Conservation (phyloP, 2,113 vertebrate genomes). For the Anas platyrhynchos region DNA sequence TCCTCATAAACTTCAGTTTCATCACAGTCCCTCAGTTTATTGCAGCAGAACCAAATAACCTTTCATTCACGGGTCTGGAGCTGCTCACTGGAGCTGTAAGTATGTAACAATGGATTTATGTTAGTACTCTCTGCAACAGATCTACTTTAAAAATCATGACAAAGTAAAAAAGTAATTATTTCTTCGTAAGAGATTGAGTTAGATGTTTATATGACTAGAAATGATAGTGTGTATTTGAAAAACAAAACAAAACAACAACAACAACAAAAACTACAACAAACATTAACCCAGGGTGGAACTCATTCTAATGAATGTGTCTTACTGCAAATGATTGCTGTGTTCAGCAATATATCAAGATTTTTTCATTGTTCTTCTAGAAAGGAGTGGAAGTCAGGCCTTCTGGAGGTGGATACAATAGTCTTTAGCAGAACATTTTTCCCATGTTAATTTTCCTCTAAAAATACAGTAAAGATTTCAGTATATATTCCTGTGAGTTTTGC, state of each 20-base stretch:
- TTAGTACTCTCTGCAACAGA: neutral
- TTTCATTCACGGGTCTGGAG: slow-evolving; percentile 87
- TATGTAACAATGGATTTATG: neutral
- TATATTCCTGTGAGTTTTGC: neutral
- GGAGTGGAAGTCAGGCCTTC: neutral
- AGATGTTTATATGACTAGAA: neutral
- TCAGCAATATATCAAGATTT: neutral
- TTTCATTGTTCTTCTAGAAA: neutral
- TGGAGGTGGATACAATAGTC: neutral
- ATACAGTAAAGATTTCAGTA: neutral
- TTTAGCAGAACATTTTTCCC: neutral
- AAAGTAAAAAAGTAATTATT: neutral
- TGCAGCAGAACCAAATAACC: slow-evolving; percentile 59
- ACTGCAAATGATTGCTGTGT: neutral
- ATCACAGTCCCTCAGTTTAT: slow-evolving; percentile 88
- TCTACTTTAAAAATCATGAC: neutral
- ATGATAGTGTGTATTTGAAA: neutral
- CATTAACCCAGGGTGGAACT: neutral
- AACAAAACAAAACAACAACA: neutral
- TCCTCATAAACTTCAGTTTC: slow-evolving; percentile 93
- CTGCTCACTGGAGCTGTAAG: slow-evolving; percentile 91
- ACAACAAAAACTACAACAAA: neutral
- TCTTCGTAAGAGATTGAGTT: neutral
- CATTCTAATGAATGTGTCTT: neutral
- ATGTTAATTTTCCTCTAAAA: neutral